Conservation (phyloP, 1,140 invertebrate genomes). For the Macrosteles quadrilineatus region DNA sequence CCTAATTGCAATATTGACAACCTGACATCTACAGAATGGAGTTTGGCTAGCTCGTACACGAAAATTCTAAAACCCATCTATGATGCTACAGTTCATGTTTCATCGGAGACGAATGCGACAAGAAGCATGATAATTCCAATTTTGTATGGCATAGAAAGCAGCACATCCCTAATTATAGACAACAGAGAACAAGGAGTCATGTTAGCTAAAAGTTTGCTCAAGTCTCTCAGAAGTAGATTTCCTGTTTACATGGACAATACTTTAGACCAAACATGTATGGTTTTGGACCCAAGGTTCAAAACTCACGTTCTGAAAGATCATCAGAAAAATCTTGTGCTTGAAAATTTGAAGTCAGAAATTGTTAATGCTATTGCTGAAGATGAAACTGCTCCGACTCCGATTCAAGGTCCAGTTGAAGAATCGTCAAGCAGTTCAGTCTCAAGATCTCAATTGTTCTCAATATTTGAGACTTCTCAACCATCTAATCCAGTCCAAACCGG, state of each 20-base stretch:
- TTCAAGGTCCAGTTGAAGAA: not conserved
- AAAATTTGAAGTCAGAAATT: not conserved
- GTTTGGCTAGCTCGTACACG: not conserved
- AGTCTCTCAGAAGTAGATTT: not conserved
- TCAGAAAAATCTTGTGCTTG: not conserved
- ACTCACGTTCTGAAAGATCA: not conserved
- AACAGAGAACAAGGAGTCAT: not conserved
- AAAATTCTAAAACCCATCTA: slow-evolving; percentile 20
- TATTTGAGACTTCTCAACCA: not conserved
- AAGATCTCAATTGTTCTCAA: not conserved
- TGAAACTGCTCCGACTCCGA: too few species aligned
- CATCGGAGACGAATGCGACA: slow-evolving; percentile 9
- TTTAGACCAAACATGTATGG: not conserved
- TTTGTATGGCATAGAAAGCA: slow-evolving; percentile 5
- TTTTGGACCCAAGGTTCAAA: not conserved
- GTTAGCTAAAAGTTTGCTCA: not conserved
- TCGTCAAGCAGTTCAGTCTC: not conserved
- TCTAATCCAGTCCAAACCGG: not conserved
- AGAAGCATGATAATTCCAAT: slow-evolving; percentile 20
- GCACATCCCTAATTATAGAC: not conserved
- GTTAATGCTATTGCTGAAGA: not conserved
- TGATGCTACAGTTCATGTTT: slow-evolving; percentile 22
- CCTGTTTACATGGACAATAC: not conserved
- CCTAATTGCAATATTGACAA: not conserved
- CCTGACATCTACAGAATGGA: slow-evolving; percentile 18